These are phyloP conservation scores for Coptodon rendalli DNA, from an alignment of 2,113 vertebrate species.

Conservation along the genomic window DNA sequence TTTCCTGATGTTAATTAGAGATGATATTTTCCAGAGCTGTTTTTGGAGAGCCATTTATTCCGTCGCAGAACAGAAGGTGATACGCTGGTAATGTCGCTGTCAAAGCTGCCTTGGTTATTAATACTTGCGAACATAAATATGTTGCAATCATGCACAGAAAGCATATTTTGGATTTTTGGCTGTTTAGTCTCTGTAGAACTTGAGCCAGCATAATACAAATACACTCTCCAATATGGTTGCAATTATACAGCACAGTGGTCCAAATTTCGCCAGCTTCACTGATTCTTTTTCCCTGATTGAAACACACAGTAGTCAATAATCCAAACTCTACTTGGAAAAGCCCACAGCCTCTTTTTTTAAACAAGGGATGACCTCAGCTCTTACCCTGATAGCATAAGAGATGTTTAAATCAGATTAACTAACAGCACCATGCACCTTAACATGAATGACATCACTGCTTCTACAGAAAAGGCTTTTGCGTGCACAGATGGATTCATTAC, in stretches of 20 bases:
- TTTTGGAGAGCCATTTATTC: neutral
- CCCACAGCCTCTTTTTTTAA: neutral
- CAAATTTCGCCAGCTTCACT: neutral
- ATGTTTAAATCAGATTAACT: conserved; percentile 7
- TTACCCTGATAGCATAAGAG: neutral
- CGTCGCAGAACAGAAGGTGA: neutral
- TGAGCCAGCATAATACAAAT: neutral
- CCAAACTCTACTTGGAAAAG: neutral
- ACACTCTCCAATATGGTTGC: neutral
- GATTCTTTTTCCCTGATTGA: neutral
- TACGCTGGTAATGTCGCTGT: neutral
- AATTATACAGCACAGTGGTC: neutral
- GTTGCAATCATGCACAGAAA: neutral
- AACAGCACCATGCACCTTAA: neutral
- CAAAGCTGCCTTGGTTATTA: neutral
- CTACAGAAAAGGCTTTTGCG: neutral
- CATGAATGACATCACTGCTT: conserved; percentile 24
- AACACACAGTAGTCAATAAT: neutral
- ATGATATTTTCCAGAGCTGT: neutral
- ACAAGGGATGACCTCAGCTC: neutral
- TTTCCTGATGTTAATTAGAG: neutral
- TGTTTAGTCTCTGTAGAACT: neutral
- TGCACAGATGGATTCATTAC: conserved; percentile 37
- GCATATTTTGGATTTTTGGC: neutral
- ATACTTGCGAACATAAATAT: neutral